phyloP scores from a whole-genome alignment of 2,113 vertebrate genomes.

The Halcyon malimbica region DNA sequence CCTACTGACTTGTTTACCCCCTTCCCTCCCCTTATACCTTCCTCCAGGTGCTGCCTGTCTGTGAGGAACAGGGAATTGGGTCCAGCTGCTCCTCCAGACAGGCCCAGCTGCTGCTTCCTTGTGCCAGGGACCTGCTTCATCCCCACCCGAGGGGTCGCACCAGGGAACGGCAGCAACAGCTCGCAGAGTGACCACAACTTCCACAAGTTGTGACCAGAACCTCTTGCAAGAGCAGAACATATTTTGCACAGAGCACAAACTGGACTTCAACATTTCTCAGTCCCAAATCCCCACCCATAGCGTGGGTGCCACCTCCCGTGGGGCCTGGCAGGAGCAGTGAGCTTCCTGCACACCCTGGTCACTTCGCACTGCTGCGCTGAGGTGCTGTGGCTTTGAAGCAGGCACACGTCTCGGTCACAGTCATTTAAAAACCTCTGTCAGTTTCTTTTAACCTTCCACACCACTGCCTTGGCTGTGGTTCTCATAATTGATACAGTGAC shows the following conservation, averaged over 20 bases:
- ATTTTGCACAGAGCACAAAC: neutral
- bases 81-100: neutral
- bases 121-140: neutral
- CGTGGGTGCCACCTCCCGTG: accelerated
- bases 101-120: no score
- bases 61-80: neutral
- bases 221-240: neutral
- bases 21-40: neutral
- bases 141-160: no score
- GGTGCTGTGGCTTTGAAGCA: neutral
- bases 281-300: accelerated
- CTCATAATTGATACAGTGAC: neutral
- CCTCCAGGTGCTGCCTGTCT: neutral
- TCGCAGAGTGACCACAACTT: no score
- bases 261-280: neutral
- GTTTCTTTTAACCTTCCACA: neutral
- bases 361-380: neutral
- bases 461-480: neutral
- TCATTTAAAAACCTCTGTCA: neutral
- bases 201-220: neutral
- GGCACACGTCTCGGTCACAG: accelerated
- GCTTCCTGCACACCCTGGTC: neutral
- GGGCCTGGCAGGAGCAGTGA: no score
- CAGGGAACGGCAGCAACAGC: neutral
- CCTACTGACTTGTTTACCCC: accelerated